A percentile compares a stretch with the other conserved stretches of the same genome.
Conservation (phyloP, 2,797 vertebrate genomes). For the Staurois parvus region DNA sequence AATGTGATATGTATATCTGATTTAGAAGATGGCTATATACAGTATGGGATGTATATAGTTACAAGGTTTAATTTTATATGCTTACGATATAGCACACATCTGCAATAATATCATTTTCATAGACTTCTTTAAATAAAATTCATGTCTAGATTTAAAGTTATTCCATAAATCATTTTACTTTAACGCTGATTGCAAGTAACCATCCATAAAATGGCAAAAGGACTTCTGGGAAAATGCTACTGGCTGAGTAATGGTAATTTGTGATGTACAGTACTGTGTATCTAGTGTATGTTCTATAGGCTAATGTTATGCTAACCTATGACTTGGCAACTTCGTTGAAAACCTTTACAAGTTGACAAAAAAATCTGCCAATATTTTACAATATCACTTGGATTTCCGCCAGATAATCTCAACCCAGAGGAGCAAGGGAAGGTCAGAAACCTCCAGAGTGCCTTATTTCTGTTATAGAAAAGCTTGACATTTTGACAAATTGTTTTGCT, state of each 20-base stretch:
- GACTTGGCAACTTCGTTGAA: conserved; percentile 34
- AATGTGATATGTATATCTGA: too few species aligned
- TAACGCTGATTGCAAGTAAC: not conserved
- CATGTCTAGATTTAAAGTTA: too few species aligned
- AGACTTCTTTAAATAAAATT: too few species aligned
- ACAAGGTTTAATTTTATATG: too few species aligned
- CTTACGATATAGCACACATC: too few species aligned
- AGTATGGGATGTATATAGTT: too few species aligned
- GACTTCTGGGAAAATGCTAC: not conserved
- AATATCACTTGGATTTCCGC: conserved; percentile 49
- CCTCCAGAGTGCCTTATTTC: conserved; percentile 59
- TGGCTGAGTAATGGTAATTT: not conserved
- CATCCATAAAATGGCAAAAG: not conserved
- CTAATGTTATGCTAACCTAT: conserved; percentile 8
- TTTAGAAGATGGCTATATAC: too few species aligned
- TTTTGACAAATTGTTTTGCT: conserved; percentile 63
- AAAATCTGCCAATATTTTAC: conserved; percentile 52
- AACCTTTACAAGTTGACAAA: conserved; percentile 31
- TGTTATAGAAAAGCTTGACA: conserved; percentile 60
- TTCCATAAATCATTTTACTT: not conserved
- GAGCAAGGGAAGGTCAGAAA: conserved; percentile 57
- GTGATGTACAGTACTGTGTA: not conserved
- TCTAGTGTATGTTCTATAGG: conserved; percentile 5
- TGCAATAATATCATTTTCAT: too few species aligned
- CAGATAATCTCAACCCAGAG: conserved; percentile 56